Evolutionary conservation across 2,797 vertebrate genomes (phyloP).

Genomic region (Hemibagrus guttatus): DNA sequence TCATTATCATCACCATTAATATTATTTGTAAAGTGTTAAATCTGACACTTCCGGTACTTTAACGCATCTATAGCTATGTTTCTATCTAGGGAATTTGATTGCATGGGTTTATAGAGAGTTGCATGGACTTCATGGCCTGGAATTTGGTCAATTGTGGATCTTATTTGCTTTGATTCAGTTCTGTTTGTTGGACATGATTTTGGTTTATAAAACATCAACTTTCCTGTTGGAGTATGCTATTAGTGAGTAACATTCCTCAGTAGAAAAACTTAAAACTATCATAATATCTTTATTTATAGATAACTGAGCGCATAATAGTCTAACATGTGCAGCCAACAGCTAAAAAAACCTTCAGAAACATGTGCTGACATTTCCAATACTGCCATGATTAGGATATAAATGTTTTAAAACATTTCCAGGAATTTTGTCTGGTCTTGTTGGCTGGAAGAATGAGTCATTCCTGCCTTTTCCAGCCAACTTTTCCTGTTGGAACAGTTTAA

Average conservation of each 20-base stretch:
- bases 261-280: neutral
- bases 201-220: neutral
- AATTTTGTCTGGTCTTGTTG: constrained; percentile 17
- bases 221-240: neutral
- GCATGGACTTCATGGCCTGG: too few relatives aligned
- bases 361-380: neutral
- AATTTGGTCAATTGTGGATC: too few relatives aligned
- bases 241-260: neutral
- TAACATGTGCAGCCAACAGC: neutral
- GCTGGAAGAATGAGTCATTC: neutral
- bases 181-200: neutral
- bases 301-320: neutral
- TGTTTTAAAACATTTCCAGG: neutral
- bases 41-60: too few relatives aligned
- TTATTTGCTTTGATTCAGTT: too few relatives aligned
- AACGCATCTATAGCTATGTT: too few relatives aligned
- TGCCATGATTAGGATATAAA: neutral
- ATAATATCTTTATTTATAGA: neutral
- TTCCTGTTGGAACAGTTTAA: too few relatives aligned
- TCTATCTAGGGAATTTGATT: too few relatives aligned
- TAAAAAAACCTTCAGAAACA: neutral
- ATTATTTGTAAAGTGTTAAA: too few relatives aligned
- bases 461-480: neutral
- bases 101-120: too few relatives aligned
- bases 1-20: too few relatives aligned